These are phyloP conservation scores for Heliopora coerulea DNA, from an alignment of 92 coral and sea anemone species.

Conservation along the genomic window DNA sequence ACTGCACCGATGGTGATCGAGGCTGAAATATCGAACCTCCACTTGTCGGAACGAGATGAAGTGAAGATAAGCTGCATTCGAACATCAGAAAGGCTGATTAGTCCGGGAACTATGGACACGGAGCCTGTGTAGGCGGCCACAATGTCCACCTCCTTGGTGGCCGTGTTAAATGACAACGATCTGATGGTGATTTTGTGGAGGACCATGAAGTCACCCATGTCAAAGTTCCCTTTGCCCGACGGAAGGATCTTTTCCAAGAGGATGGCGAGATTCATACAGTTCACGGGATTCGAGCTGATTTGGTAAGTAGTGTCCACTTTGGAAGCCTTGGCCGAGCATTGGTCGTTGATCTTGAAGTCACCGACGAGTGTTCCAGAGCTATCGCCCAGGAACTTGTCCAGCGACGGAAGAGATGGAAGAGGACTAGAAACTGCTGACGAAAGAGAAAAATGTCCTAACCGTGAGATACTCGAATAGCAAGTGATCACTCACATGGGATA, in stretches of 20 bases:
- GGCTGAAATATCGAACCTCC: slow-evolving; percentile 10
- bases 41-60: slow-evolving; percentile 11
- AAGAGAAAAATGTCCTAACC: no score
- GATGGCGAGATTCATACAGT: slow-evolving; percentile 16
- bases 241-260: neutral
- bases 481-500: no score
- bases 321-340: neutral
- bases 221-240: slow-evolving; percentile 13
- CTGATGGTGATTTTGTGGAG: slow-evolving; percentile 11
- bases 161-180: neutral
- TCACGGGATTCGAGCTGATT: slow-evolving; percentile 5
- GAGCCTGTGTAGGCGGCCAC: slow-evolving; percentile 7
- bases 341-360: slow-evolving; percentile 3
- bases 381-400: neutral
- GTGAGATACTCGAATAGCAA: no score
- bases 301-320: slow-evolving; percentile 4
- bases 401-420: slow-evolving; percentile 14
- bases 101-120: neutral
- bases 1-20: neutral
- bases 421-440: no score
- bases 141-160: slow-evolving; percentile 5
- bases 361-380: neutral
- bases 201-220: neutral
- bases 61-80: slow-evolving; percentile 10
- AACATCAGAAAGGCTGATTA: neutral